Evolutionary conservation across 2,113 vertebrate genomes (phyloP).

Genomic region (Prionailurus bengalensis): DNA sequence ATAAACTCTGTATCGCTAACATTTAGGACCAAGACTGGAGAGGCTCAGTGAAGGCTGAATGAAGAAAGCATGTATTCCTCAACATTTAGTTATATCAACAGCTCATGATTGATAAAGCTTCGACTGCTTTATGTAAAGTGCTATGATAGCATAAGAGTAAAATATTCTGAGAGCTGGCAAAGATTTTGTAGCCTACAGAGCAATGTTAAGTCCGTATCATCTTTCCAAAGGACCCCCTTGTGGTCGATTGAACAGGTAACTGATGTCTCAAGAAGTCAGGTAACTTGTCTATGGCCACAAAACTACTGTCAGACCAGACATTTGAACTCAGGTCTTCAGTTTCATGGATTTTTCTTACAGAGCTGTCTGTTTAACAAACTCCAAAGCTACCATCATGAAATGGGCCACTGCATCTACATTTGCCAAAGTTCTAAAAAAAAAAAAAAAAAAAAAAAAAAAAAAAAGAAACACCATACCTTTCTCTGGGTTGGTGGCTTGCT

Average conservation of each 20-base stretch:
- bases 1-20: not conserved
- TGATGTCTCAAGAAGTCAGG: too few relatives aligned
- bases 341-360: not conserved
- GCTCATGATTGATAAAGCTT: conserved; percentile 2
- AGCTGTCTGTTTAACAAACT: not conserved
- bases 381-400: not conserved
- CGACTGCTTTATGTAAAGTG: not conserved
- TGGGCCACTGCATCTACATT: not conserved
- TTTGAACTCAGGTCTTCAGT: not conserved
- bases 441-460: not conserved
- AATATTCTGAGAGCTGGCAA: not conserved
- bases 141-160: not conserved
- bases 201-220: not conserved
- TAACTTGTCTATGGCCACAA: not conserved
- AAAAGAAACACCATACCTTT: conserved; percentile 72
- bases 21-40: not conserved
- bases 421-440: not conserved
- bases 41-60: not conserved
- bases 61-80: not conserved
- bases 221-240: not conserved
- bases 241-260: not conserved
- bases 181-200: not conserved
- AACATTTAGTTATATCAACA: not conserved
- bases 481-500: conserved; percentile 14
- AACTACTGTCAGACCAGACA: not conserved